phyloP scores from a whole-genome alignment of 2,113 vertebrate genomes.

The Rhineura floridana region DNA sequence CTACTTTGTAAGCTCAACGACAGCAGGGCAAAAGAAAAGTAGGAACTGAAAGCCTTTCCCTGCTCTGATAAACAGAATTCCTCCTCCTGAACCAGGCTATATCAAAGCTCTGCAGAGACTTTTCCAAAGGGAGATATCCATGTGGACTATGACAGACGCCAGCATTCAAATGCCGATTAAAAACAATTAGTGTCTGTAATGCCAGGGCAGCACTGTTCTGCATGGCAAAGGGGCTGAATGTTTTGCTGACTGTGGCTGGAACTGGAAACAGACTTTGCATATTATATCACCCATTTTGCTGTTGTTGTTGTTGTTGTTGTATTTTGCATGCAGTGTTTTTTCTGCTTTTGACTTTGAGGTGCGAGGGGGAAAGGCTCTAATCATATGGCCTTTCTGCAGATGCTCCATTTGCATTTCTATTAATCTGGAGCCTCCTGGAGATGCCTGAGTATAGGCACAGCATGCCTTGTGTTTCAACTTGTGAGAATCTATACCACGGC shows the following conservation, averaged over 20 bases:
- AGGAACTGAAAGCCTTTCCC: constrained; percentile 16
- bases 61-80: neutral
- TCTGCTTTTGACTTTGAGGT: constrained; percentile 84
- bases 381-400: constrained; percentile 83
- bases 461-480: constrained; percentile 84
- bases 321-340: constrained; percentile 81
- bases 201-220: constrained; percentile 54
- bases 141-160: constrained; percentile 11
- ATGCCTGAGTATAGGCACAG: constrained; percentile 81
- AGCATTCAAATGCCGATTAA: constrained; percentile 49
- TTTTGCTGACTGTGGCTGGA: constrained; percentile 82
- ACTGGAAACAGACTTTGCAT: constrained; percentile 81
- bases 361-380: constrained; percentile 80
- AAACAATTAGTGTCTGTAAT: constrained; percentile 70
- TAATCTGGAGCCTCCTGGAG: constrained; percentile 86
- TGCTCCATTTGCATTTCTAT: constrained; percentile 87
- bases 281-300: constrained; percentile 75
- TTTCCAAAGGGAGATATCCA: constrained; percentile 25
- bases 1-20: neutral
- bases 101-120: constrained; percentile 23
- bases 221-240: constrained; percentile 55
- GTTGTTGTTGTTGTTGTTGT: constrained; percentile 62
- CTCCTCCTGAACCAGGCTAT: constrained; percentile 28
- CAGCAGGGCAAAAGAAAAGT: neutral
- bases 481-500: constrained; percentile 83